Base-by-base conservation (phyloP, 2,797 vertebrate genomes). In the Craterocephalus amniculus region DNA sequence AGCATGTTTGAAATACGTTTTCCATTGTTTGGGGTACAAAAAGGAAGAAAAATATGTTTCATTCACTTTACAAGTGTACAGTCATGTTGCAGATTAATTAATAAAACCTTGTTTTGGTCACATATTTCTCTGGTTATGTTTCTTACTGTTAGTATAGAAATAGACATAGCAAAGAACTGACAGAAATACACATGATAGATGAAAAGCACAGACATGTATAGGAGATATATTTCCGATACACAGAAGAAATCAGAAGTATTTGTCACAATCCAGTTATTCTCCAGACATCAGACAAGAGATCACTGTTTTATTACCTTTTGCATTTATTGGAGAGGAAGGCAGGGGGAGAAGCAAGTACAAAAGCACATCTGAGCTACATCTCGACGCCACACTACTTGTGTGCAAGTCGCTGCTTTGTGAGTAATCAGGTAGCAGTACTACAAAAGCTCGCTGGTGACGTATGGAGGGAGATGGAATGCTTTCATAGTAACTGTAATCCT, bases 281-380 rank as follows among this genome's bases (percentile, higher is more conserved):
- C 32, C 8, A 72, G 35, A 76, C 54, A 57, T 4, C 1, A 67
- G 40, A 34, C 59, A 26, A 0, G 4, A n/a, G 43, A 8, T 45
- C 18, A 45, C 14, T 43, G 18, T 63, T 36, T 49, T 67, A 78
- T 80, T 51, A 85, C 27, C 64, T 58, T 74, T 74, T 78, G 76
- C 60, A 65, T 91, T 91, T 91, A 91, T 87, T 92, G 77, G 81
- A 63, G 63, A 70, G 78, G 72, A 54, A 49, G 58, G 49, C 26
- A 29, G 35, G 51, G 52, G 35, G 31, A 45, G 72, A 84, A 87
- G 87, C 86, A 24, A 70, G 60, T 84, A 87, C 87, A 90, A 88
- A 85, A 89, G 77, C 84, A 87, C 81, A 79, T 78, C 68, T 40
- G 74, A 84, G 85, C 87, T 84, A 87, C 82, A 89, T 60, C 70